phyloP scores from a whole-genome alignment of 2,113 vertebrate species.

The Oncorhynchus masou region DNA sequence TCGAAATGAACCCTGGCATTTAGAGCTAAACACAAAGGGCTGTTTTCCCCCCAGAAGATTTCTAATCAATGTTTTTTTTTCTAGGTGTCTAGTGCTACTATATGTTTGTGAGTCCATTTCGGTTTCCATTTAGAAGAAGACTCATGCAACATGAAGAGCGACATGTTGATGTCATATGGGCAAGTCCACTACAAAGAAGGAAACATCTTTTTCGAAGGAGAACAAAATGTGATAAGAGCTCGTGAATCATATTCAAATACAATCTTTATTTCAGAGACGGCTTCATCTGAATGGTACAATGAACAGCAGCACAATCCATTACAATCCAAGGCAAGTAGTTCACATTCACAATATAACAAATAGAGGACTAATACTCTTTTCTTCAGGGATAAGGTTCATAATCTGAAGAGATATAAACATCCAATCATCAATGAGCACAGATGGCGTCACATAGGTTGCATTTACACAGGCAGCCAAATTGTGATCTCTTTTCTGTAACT shows the following conservation, averaged over 20 bases:
- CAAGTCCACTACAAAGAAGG: background rate
- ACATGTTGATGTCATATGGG: too few species aligned
- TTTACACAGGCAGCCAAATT: too few species aligned
- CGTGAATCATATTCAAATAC: slow-evolving; percentile 58
- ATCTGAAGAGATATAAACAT: background rate
- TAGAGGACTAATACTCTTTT: slow-evolving; percentile 38
- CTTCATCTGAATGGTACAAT: slow-evolving; percentile 66
- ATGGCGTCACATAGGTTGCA: background rate
- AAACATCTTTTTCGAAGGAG: background rate
- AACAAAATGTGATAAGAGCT: background rate
- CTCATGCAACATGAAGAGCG: too few species aligned
- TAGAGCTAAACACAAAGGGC: background rate
- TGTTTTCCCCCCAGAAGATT: background rate
- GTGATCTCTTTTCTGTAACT: too few species aligned
- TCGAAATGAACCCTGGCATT: background rate
- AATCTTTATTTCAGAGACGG: slow-evolving; percentile 69
- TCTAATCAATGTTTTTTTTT: background rate
- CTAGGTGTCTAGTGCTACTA: background rate
- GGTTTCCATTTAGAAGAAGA: too few species aligned
- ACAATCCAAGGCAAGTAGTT: slow-evolving; percentile 67
- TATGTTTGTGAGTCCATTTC: background rate
- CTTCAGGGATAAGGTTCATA: slow-evolving; percentile 23
- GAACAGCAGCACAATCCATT: slow-evolving; percentile 72
- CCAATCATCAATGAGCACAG: background rate
- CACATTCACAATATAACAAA: slow-evolving; percentile 67